Conservation (phyloP, 1,140 invertebrate genomes). For the Drosophila trapezifrons region DNA sequence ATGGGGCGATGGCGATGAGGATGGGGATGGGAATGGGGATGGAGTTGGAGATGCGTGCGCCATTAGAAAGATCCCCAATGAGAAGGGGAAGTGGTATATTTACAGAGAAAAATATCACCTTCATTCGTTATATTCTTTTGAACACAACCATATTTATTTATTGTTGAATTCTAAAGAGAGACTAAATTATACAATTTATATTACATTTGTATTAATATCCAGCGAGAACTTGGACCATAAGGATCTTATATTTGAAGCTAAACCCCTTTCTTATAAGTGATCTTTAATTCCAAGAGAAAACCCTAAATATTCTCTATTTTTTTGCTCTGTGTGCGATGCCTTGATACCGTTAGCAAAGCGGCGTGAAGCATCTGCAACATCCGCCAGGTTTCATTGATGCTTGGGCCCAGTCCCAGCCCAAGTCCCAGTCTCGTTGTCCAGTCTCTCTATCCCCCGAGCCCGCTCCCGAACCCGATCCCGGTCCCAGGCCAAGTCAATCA, state of each 20-base stretch:
- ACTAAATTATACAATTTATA: too few relatives aligned
- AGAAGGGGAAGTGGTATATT: constrained; percentile 8
- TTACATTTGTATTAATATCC: too few relatives aligned
- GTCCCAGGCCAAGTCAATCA: constrained; percentile 74
- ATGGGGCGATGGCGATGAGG: constrained; percentile 66
- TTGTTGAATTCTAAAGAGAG: too few relatives aligned
- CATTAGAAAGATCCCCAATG: constrained; percentile 62
- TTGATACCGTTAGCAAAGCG: constrained; percentile 66
- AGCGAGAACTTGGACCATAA: background rate
- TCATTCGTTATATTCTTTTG: too few relatives aligned
- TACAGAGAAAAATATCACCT: background rate
- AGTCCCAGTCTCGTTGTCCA: constrained; percentile 17
- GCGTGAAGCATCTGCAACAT: constrained; percentile 61
- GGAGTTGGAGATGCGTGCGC: constrained; percentile 58
- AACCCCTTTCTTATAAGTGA: background rate
- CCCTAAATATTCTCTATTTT: background rate
- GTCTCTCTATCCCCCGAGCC: background rate
- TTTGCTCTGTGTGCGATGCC: constrained; percentile 6
- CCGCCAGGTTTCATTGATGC: constrained; percentile 73
- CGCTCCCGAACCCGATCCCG: background rate
- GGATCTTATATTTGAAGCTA: background rate
- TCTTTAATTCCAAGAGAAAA: background rate
- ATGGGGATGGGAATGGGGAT: constrained; percentile 14
- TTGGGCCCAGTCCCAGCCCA: constrained; percentile 30
- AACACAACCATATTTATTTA: too few relatives aligned